A percentile compares a stretch with the other conserved stretches of the same genome.
These are phyloP conservation scores for Gallinago solitaria DNA, from an alignment of 2,797 vertebrate species.

Conservation along the genomic window DNA sequence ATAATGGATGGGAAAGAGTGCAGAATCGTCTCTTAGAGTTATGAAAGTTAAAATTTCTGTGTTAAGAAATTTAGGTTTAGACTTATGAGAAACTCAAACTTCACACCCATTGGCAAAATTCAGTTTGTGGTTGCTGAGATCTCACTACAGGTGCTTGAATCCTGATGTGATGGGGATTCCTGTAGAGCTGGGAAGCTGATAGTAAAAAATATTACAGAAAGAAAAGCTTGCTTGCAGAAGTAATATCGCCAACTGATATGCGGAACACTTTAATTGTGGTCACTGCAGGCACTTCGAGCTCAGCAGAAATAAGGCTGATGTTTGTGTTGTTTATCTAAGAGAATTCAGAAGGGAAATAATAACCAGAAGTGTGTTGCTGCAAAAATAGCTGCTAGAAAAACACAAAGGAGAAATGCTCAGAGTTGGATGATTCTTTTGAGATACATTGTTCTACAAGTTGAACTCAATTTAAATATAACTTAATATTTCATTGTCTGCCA, in stretches of 20 bases:
- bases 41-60: not conserved
- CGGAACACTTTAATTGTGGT: not conserved
- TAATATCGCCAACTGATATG: rapidly evolving
- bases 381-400: not conserved
- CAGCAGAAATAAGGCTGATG: not conserved
- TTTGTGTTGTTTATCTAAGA: not conserved
- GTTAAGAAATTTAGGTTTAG: not conserved
- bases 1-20: not conserved
- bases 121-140: not conserved
- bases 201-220: not conserved
- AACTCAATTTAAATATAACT: not conserved
- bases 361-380: not conserved
- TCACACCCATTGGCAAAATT: not conserved
- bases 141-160: not conserved
- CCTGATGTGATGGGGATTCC: not conserved
- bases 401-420: not conserved
- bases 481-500: not conserved
- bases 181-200: not conserved
- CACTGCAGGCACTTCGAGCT: not conserved
- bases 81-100: not conserved
- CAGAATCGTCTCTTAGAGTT: not conserved
- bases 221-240: not conserved
- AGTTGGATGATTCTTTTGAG: not conserved
- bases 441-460: not conserved
- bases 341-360: not conserved